Evolutionary conservation across 2,888 invertebrate species (phyloP).

Genomic region (Tetranychus piercei): DNA sequence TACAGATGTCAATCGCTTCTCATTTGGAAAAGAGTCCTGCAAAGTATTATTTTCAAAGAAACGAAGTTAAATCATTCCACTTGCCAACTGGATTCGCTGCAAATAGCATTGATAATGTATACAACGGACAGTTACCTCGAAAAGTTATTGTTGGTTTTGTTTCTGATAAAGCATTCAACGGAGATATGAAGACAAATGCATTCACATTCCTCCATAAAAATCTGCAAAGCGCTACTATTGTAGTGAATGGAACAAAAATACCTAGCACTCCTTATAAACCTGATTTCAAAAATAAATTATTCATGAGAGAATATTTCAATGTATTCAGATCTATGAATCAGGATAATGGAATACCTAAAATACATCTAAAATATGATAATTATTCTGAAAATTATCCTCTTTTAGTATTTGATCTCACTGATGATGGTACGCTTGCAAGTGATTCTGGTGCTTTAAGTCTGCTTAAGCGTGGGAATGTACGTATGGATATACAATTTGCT

Average conservation of each 20-base stretch:
- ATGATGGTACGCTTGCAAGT: not conserved
- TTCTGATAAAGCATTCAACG: not conserved
- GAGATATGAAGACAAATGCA: not conserved
- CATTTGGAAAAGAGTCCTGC: no score
- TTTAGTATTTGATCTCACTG: not conserved
- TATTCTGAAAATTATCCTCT: not conserved
- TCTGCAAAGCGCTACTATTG: not conserved
- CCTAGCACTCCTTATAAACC: no score
- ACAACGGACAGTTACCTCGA: conserved; percentile 4
- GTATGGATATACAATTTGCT: not conserved
- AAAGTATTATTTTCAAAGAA: no score
- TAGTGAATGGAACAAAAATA: no score
- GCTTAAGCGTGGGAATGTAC: not conserved
- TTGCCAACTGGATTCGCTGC: not conserved
- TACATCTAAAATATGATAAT: not conserved
- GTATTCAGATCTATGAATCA: not conserved
- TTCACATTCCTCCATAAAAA: not conserved
- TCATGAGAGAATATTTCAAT: not conserved
- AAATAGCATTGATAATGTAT: not conserved
- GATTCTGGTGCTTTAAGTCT: not conserved
- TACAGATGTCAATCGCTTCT: no score
- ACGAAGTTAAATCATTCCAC: no score
- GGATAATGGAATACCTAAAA: not conserved
- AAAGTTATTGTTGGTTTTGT: not conserved
- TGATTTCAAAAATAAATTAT: not conserved